Evolutionary conservation across 2,888 invertebrate species (phyloP).

Genomic region (Chalcosyrphus nemorum): DNA sequence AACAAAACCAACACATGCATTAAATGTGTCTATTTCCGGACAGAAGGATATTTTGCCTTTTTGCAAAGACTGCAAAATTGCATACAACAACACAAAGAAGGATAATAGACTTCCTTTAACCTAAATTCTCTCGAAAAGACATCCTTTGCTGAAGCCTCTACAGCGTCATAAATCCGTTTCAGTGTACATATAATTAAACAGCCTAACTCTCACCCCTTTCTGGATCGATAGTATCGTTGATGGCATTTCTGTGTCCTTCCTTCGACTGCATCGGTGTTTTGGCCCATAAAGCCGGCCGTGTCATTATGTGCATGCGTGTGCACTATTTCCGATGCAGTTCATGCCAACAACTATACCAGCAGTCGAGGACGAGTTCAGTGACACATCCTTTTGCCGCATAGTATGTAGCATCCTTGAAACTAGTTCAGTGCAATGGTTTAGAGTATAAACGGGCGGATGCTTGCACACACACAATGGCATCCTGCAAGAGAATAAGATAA

Average conservation of each 20-base stretch:
- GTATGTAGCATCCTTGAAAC: constrained; percentile 60
- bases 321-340: constrained; percentile 35
- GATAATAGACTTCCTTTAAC: background rate
- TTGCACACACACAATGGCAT: background rate
- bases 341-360: background rate
- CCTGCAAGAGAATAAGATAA: too few species aligned
- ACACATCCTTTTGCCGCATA: constrained; percentile 59
- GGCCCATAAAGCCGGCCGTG: constrained; percentile 35
- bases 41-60: background rate
- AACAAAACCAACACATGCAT: background rate
- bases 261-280: constrained; percentile 10
- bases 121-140: background rate
- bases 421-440: constrained; percentile 60
- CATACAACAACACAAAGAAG: background rate
- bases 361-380: constrained; percentile 39
- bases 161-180: background rate
- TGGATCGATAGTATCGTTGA: constrained; percentile 13
- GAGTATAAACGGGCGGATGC: constrained; percentile 8
- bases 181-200: background rate
- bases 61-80: background rate
- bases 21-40: background rate
- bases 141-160: background rate
- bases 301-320: constrained; percentile 1
- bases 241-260: constrained; percentile 40
- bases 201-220: background rate